Evolutionary conservation across 2,797 vertebrate species (phyloP), one percentile per base, ranked within the genome.

Genomic region (Novumbra hubbsi): DNA sequence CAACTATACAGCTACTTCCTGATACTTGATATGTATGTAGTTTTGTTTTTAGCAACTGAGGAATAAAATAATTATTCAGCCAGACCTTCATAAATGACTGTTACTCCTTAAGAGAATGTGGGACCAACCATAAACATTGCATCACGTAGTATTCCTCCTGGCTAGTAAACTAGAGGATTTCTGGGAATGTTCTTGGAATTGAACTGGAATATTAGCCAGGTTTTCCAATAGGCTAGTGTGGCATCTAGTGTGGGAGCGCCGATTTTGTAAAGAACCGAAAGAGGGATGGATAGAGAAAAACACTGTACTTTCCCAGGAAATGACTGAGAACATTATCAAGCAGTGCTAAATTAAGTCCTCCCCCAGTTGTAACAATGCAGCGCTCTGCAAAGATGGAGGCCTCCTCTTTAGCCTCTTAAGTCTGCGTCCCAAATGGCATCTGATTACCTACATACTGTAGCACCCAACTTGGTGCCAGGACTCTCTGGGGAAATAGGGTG

Each of bases 261-360:
- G 11, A 27, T 24, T 4, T 12, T n/a, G 55, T 24, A 21, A 0
- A 63, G 32, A 68, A 71, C 41, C 81, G 60, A 80, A 80, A 82
- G 77, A 50, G 72, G 50, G 19, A 28, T 28, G 55, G 72, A 60
- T 27, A 64, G 45, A 73, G 50, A 28, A 7, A 50, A 50, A 21
- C 52, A 75, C 48, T 68, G 15, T 38, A 49, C 69, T 75, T 71
- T 69, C 38, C 68, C 63, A 78, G 77, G 76, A 86, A 85, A 79
- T 80, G 80, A 80, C 78, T 81, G 24, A 78, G 81, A 82, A 85
- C 41, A 45, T 45, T 84, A 86, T 84, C 84, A 85, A 89, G 90
- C 90, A 85, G 45, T 68, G 88, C 77, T 90, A 91, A 91, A 78
- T 90, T 91, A 91, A 91, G 80, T 41, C 11, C 55, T 8, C 55